Conservation (phyloP, 2,797 vertebrate genomes). For the Ataeniobius toweri region DNA sequence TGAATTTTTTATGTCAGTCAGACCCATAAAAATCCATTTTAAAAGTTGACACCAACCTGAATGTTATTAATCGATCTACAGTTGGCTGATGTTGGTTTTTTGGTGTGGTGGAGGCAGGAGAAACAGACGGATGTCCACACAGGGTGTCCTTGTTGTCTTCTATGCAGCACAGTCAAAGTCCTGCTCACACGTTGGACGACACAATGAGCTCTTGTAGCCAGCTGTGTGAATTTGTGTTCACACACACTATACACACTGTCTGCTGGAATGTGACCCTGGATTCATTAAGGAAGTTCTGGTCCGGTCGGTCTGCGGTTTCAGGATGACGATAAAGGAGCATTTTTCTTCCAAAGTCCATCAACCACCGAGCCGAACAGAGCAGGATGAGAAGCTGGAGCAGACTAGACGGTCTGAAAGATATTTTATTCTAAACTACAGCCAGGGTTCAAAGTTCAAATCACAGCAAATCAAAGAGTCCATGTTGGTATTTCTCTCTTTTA, state of each 20-base stretch:
- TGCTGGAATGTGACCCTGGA: slow-evolving; percentile 65
- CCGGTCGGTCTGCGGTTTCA: slow-evolving; percentile 32
- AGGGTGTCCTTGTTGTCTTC: slow-evolving; percentile 50
- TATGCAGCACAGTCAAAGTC: slow-evolving; percentile 34
- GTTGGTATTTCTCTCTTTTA: not conserved
- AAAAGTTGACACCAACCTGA: slow-evolving; percentile 20
- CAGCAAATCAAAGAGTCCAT: not conserved
- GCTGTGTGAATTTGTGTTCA: slow-evolving; percentile 30
- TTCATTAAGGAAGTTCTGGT: slow-evolving; percentile 57
- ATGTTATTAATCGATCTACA: slow-evolving; percentile 33
- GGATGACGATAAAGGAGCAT: slow-evolving; percentile 35
- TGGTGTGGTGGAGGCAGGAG: slow-evolving; percentile 37
- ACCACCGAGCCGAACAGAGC: slow-evolving; percentile 32
- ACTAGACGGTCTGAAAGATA: slow-evolving; percentile 2
- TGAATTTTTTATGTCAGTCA: not conserved
- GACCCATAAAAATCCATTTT: not conserved
- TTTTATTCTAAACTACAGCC: not conserved
- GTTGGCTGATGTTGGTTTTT: slow-evolving; percentile 34
- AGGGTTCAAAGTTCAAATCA: not conserved
- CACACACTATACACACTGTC: slow-evolving; percentile 32
- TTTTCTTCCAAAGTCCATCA: slow-evolving; percentile 42
- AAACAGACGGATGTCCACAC: slow-evolving; percentile 50
- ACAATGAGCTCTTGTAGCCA: slow-evolving; percentile 65
- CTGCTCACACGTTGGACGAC: slow-evolving; percentile 42
- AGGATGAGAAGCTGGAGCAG: slow-evolving; percentile 18